A percentile compares a stretch with the other conserved stretches of the same genome.
Conservation (phyloP, 2,888 invertebrate genomes). For the Willowsia nigromaculata region DNA sequence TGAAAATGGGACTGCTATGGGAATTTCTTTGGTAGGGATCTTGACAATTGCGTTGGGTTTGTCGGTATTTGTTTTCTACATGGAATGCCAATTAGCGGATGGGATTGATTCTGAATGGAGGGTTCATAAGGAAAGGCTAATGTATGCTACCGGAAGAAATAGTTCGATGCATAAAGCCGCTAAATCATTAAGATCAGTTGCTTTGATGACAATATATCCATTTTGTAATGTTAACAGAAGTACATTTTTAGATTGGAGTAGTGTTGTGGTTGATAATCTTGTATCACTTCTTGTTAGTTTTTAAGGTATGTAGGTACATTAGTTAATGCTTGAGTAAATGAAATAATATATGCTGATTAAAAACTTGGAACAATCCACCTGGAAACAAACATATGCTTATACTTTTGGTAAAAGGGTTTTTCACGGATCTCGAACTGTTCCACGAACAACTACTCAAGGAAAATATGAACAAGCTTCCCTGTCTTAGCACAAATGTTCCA, state of each 20-base stretch:
- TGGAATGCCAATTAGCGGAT: slow-evolving; percentile 3
- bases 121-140: neutral
- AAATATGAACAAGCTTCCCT: too few relatives aligned
- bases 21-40: neutral
- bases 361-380: too few relatives aligned
- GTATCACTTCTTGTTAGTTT: neutral
- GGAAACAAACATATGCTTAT: too few relatives aligned
- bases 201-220: neutral
- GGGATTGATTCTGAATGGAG: neutral
- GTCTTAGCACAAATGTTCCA: too few relatives aligned
- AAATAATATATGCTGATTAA: too few relatives aligned
- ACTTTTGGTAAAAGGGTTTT: too few relatives aligned
- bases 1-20: neutral
- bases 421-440: too few relatives aligned
- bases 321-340: too few relatives aligned
- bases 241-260: neutral
- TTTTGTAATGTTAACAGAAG: slow-evolving; percentile 3
- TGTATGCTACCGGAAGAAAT: neutral
- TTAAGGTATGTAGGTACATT: too few relatives aligned
- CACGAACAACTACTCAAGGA: too few relatives aligned
- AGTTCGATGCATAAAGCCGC: neutral
- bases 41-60: neutral
- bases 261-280: neutral
- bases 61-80: neutral
- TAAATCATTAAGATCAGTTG: neutral